A percentile compares a stretch with the other conserved stretches of the same genome.
Evolutionary conservation across 2,113 vertebrate species (phyloP).

Genomic region (Amazona guildingii): DNA sequence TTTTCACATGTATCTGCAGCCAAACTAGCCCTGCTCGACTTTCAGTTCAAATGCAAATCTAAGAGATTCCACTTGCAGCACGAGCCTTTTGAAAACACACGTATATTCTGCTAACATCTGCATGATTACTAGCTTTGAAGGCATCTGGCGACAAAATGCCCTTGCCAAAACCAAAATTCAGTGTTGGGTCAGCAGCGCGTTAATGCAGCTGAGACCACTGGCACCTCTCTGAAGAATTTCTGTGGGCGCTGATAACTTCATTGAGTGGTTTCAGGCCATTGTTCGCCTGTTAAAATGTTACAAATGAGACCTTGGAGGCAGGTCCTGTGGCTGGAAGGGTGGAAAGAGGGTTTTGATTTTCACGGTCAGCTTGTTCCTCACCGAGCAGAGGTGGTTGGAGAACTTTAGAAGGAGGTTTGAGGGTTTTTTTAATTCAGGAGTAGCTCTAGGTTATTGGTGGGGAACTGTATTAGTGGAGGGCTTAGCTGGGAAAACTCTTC

Average conservation of each 20-base stretch:
- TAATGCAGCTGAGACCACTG: not conserved
- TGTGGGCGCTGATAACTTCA: not conserved
- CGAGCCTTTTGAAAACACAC: not conserved
- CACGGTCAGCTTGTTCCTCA: not conserved
- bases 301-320: not conserved
- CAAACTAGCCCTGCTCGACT: rapidly evolving
- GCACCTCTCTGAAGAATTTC: not conserved
- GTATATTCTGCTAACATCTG: not conserved
- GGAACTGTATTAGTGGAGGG: not conserved
- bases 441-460: not conserved
- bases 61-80: not conserved
- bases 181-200: not conserved
- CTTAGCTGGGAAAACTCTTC: not conserved
- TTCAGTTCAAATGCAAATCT: not conserved
- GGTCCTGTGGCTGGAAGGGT: rapidly evolving
- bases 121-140: not conserved
- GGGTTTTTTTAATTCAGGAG: not conserved
- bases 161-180: not conserved
- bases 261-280: not conserved
- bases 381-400: not conserved
- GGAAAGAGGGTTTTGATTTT: not conserved
- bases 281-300: not conserved
- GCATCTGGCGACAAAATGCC: not conserved
- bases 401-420: not conserved
- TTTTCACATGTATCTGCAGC: not conserved